Percentiles rank a stretch among this genome's conserved stretches.
phyloP scores from a whole-genome alignment of 2,888 invertebrate genomes.

The Schizotus pectinicornis region DNA sequence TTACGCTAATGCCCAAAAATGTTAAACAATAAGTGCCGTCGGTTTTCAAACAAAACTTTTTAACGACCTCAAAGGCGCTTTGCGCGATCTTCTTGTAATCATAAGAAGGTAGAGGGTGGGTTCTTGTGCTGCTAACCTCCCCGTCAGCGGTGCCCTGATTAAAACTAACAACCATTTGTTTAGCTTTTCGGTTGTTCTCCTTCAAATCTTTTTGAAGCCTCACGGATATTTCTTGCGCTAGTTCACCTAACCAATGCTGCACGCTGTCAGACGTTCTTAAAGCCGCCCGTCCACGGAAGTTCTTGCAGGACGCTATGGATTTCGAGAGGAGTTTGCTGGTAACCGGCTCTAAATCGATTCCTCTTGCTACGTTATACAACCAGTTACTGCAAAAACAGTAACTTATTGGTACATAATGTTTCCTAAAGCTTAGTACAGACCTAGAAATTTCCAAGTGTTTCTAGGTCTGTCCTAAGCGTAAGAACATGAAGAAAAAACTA shows the following conservation, averaged over 20 bases:
- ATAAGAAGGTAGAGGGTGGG: conserved; percentile 65
- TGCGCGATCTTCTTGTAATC: conserved; percentile 70
- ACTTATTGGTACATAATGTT: too few relatives aligned
- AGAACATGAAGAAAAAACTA: not conserved
- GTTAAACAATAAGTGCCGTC: conserved; percentile 62
- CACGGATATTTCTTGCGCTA: conserved; percentile 83
- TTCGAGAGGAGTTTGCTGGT: conserved; percentile 83
- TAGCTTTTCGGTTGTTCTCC: conserved; percentile 83
- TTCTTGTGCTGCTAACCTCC: conserved; percentile 71
- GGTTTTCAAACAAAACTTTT: conserved; percentile 59
- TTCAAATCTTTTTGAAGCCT: conserved; percentile 79
- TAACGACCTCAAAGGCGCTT: conserved; percentile 71
- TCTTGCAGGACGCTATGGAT: conserved; percentile 95
- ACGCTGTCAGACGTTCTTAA: conserved; percentile 71
- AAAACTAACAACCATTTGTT: conserved; percentile 78
- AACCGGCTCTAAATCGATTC: conserved; percentile 88
- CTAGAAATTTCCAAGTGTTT: too few relatives aligned
- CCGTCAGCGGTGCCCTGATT: conserved; percentile 62
- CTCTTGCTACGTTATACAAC: conserved; percentile 85
- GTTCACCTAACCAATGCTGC: conserved; percentile 80
- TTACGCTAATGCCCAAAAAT: conserved; percentile 78
- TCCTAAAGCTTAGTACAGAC: too few relatives aligned
- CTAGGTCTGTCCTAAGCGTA: too few relatives aligned
- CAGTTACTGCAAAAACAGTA: conserved; percentile 67
- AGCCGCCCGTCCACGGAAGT: conserved; percentile 83